A percentile compares a stretch with the other conserved stretches of the same genome.
Conservation (phyloP, 2,797 vertebrate genomes). For the Neosilurus hyrtlii region DNA sequence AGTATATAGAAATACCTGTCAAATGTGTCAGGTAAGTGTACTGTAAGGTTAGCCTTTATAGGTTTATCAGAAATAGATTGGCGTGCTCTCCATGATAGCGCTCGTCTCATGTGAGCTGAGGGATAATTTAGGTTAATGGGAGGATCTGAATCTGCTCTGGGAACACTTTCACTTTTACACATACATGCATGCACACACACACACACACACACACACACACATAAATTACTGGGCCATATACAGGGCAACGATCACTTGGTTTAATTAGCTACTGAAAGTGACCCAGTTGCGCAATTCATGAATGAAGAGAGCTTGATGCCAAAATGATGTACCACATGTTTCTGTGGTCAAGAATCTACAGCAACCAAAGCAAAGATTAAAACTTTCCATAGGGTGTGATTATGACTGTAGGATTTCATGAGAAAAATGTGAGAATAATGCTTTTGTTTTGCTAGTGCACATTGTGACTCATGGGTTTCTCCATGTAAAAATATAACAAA, state of each 20-base stretch:
- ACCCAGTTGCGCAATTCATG: slow-evolving; percentile 1
- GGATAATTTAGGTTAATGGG: slow-evolving; percentile 39
- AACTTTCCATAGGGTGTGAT: slow-evolving; percentile 1
- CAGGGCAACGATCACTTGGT: slow-evolving; percentile 12
- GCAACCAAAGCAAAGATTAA: not conserved
- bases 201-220: not conserved
- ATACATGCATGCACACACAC: not conserved
- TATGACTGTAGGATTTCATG: slow-evolving; percentile 33
- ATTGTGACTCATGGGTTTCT: not conserved
- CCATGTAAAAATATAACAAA: slow-evolving; percentile 17
- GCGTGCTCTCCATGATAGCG: not conserved
- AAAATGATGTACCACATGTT: not conserved
- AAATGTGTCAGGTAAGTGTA: slow-evolving; percentile 18
- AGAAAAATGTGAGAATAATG: slow-evolving; percentile 6
- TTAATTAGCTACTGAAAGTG: not conserved
- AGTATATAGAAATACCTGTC: not conserved
- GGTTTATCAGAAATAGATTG: slow-evolving; percentile 23
- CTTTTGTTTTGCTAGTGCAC: slow-evolving; percentile 22
- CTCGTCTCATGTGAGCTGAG: slow-evolving; percentile 5
- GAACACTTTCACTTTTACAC: slow-evolving; percentile 11
- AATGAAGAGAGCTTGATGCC: not conserved
- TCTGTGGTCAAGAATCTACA: not conserved
- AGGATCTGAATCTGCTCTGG: slow-evolving; percentile 24
- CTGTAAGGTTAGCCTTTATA: not conserved
- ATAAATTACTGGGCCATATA: not conserved